Conservation (phyloP, 2,113 vertebrate genomes). For the Prolemur simus region DNA sequence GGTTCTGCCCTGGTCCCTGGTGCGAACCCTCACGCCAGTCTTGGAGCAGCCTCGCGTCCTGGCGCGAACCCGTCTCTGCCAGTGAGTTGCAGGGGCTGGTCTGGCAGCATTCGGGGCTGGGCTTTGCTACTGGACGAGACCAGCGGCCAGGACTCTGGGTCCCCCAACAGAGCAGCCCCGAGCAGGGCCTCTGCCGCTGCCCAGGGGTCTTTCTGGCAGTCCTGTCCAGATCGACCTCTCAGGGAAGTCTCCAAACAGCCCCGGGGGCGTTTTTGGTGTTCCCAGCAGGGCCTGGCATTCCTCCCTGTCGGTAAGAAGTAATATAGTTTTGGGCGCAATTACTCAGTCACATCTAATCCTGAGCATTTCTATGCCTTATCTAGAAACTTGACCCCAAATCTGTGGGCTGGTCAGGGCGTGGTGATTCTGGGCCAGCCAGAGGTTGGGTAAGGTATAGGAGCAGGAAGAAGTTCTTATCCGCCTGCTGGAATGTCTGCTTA, state of each 20-base stretch:
- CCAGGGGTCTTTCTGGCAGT: neutral
- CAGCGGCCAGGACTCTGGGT: neutral
- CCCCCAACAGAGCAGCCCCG: neutral
- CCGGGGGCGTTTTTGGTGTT: neutral
- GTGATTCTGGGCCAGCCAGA: constrained; percentile 11
- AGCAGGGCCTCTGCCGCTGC: neutral
- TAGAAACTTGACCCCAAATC: constrained; percentile 54
- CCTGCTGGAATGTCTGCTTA: neutral
- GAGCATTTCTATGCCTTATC: constrained; percentile 60
- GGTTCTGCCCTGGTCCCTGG: neutral
- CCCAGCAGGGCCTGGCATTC: constrained; percentile 32
- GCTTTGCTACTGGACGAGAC: neutral
- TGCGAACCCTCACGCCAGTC: neutral
- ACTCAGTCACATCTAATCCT: constrained; percentile 52
- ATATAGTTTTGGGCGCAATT: constrained; percentile 45
- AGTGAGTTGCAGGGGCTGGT: neutral
- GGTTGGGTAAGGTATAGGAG: constrained; percentile 16
- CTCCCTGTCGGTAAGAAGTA: constrained; percentile 71
- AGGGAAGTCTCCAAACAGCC: neutral
- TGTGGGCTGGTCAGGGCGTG: neutral
- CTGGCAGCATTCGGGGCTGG: neutral
- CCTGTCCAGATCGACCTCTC: neutral
- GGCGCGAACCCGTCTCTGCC: neutral
- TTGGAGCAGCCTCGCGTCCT: neutral
- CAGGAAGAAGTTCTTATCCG: constrained; percentile 14